Base-by-base conservation (phyloP, 2,797 vertebrate species). In the Muscicapa striata region DNA sequence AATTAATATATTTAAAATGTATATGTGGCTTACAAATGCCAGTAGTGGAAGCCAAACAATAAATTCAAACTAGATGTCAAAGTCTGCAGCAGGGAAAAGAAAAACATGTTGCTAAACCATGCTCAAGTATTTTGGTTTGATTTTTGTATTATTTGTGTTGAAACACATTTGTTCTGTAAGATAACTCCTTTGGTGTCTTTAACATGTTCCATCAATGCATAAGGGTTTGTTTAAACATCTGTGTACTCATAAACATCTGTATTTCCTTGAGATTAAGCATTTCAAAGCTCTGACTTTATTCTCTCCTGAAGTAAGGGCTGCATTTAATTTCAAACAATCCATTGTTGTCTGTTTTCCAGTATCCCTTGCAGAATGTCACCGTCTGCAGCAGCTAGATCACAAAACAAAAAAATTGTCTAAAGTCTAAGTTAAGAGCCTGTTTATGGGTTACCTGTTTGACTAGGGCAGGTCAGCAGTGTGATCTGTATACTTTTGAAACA, bases 141-240 rank as follows among this genome's bases (percentile, higher is more conserved):
- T 1, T 32, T 72, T 70, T 52, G 46, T 16, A 32, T 66, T 76
- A 4, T 41, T 30, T 74, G 21, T 81, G 13, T 91, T 84, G 34
- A 11, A 58, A 61, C 40, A 46, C 13, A 9, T 70, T 82, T 54
- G 10, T 80, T 87, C 9, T 1, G 2, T 61, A 63, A 49, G 45
- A 7, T 70, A 49, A 21, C 15, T 54, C 27, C 72, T 52, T 11
- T 16, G 7, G 3, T 89, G 40, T 80, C 52, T 84, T n/a, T 82
- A 59, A 26, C 5, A 4, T 63, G 32, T 91, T 88, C 51, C 21
- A 13, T 52, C 34, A 59, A 36, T 80, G 79, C 72, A 22, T 69
- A 66, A 85, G 46, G 17, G 59, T 91, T 91, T 94, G 48, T 82
- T 94, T 82, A 69, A 92, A 90, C 70, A 79, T 88, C 66, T 94